Percentiles rank a stretch among this genome's conserved stretches.
Conservation (phyloP, 2,113 vertebrate species). For the Polypterus senegalus region DNA sequence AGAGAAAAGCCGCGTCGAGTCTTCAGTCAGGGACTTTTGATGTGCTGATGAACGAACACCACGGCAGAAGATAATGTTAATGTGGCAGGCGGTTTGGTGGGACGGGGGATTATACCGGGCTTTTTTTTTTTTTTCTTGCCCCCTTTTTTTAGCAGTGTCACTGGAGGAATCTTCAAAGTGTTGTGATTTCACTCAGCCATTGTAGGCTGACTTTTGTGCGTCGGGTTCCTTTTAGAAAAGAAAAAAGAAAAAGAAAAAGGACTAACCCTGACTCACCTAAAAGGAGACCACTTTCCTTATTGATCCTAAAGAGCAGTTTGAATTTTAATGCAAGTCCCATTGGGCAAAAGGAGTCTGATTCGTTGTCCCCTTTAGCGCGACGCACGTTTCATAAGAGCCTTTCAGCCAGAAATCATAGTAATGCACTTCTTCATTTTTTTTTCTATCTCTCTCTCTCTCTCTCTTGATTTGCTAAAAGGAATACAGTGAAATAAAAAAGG, state of each 20-base stretch:
- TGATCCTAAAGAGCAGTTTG: constrained; percentile 1
- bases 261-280: background rate
- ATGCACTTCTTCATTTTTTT: constrained; percentile 53
- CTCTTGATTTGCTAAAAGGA: constrained; percentile 59
- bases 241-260: background rate
- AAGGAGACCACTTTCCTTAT: constrained; percentile 1
- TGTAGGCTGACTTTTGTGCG: background rate
- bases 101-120: no score
- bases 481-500: constrained; percentile 40
- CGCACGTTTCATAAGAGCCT: constrained; percentile 32
- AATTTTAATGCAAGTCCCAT: background rate
- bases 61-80: no score
- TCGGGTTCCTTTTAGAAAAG: background rate
- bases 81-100: no score
- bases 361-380: constrained; percentile 21
- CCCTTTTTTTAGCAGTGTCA: background rate
- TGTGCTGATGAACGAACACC: no score
- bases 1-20: no score
- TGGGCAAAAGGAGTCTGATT: background rate
- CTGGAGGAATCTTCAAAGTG: background rate
- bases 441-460: constrained; percentile 53
- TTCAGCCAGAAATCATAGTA: constrained; percentile 24
- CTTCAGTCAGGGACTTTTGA: no score
- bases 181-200: background rate
- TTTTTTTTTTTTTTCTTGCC: no score